Conservation (phyloP, 2,888 invertebrate genomes). For the Amphimallon solstitiale region DNA sequence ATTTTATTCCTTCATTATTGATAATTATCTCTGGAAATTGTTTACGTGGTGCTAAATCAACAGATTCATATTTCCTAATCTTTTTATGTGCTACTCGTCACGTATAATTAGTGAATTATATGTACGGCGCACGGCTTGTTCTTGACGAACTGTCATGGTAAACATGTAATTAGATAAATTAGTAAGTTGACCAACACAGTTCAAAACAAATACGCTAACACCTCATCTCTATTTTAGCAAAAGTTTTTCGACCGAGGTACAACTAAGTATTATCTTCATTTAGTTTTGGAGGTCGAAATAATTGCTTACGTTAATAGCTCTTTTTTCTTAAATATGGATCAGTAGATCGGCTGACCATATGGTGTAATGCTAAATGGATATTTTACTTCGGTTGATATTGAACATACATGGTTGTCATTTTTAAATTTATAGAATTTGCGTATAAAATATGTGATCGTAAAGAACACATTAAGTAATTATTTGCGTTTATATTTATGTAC, state of each 20-base stretch:
- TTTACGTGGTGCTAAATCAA: too few relatives aligned
- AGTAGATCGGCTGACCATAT: constrained; percentile 14
- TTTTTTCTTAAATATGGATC: constrained; percentile 6
- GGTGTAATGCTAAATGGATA: constrained; percentile 9
- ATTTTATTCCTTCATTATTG: neutral
- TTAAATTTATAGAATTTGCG: constrained; percentile 3
- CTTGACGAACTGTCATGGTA: too few relatives aligned
- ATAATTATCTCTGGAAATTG: too few relatives aligned
- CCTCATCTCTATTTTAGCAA: too few relatives aligned
- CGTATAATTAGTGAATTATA: too few relatives aligned
- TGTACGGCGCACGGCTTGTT: too few relatives aligned
- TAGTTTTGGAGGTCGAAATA: neutral
- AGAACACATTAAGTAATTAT: neutral
- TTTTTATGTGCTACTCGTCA: too few relatives aligned
- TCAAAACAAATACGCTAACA: too few relatives aligned
- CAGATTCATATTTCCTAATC: too few relatives aligned
- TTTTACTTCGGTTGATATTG: neutral
- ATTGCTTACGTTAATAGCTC: constrained; percentile 2
- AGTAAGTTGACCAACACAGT: too few relatives aligned
- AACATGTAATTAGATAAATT: too few relatives aligned
- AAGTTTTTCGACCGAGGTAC: too few relatives aligned
- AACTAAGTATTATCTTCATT: constrained; percentile 7
- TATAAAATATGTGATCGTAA: neutral
- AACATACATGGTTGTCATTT: neutral
- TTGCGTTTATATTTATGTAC: neutral